phyloP scores from a whole-genome alignment of 1,140 invertebrate genomes.

The Pachypsylla venusta region DNA sequence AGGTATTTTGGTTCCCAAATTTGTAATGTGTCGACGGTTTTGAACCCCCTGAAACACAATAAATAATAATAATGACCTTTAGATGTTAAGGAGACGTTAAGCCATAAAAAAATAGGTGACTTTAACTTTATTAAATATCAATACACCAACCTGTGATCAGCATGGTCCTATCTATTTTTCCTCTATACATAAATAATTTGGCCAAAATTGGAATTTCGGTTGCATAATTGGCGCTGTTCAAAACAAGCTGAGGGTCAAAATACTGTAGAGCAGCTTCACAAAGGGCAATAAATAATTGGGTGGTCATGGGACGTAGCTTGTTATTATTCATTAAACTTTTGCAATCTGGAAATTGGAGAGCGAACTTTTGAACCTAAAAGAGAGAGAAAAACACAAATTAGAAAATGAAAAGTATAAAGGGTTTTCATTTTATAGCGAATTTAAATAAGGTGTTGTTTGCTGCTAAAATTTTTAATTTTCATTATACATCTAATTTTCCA shows the following conservation, averaged over 20 bases:
- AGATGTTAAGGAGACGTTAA: too few species aligned
- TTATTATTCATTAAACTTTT: not conserved
- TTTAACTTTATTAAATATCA: too few species aligned
- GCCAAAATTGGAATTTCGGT: not conserved
- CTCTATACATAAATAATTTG: not conserved
- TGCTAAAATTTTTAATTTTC: too few species aligned
- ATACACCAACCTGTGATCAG: not conserved
- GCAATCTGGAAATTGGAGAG: not conserved
- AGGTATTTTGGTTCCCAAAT: too few species aligned
- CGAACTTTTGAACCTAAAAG: not conserved
- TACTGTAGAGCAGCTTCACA: not conserved
- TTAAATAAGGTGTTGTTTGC: too few species aligned
- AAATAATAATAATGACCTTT: too few species aligned
- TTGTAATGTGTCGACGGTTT: too few species aligned
- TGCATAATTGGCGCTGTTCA: not conserved
- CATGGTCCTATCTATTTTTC: slow-evolving; percentile 5
- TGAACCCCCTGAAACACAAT: too few species aligned
- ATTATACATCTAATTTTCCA: too few species aligned
- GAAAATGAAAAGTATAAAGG: too few species aligned
- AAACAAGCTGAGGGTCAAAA: not conserved
- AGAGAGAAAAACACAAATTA: not conserved
- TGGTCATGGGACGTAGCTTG: slow-evolving; percentile 1
- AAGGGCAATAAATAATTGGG: not conserved
- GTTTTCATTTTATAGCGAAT: too few species aligned
- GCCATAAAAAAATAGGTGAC: too few species aligned